A percentile compares a stretch with the other conserved stretches of the same genome.
Conservation (phyloP, 2,888 invertebrate genomes). For the Nomada hirtipes region DNA sequence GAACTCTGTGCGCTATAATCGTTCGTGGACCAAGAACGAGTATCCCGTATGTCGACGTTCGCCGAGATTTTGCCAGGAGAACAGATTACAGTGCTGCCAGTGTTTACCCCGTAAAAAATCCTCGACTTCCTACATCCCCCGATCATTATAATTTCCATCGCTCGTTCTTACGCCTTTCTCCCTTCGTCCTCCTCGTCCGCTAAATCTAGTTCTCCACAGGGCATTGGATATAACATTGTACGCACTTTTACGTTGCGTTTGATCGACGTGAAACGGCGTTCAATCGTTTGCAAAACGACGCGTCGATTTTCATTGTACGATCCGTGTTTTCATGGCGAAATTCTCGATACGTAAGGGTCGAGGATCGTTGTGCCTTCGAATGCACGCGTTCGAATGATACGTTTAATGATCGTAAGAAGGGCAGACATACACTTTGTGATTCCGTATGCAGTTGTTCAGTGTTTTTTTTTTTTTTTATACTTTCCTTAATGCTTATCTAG, state of each 20-base stretch:
- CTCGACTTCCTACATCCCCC: not conserved
- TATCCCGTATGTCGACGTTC: conserved; percentile 81
- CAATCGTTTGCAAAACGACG: not conserved
- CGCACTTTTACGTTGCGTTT: not conserved
- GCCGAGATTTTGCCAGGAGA: conserved; percentile 81
- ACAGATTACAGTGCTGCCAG: conserved; percentile 68
- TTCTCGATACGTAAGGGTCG: conserved; percentile 83
- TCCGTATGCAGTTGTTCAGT: conserved; percentile 81
- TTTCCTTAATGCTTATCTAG: conserved; percentile 83
- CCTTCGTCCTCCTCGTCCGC: not conserved
- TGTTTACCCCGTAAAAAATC: conserved; percentile 28
- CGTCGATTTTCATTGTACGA: not conserved
- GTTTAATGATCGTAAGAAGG: conserved; percentile 76
- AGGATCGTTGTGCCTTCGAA: conserved; percentile 84
- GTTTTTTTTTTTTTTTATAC: conserved; percentile 78
- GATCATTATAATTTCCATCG: not conserved
- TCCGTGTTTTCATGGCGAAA: conserved; percentile 80
- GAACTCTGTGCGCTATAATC: conserved; percentile 82
- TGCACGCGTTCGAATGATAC: conserved; percentile 75
- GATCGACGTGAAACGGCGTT: conserved; percentile 6
- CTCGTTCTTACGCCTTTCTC: not conserved
- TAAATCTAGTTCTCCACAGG: conserved; percentile 40
- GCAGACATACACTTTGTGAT: conserved; percentile 82
- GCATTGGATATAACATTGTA: conserved; percentile 43
- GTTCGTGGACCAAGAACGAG: conserved; percentile 71